A percentile compares a stretch with the other conserved stretches of the same genome.
These are phyloP conservation scores for Gadus macrocephalus DNA, from an alignment of 2,113 vertebrate genomes.

Conservation along the genomic window DNA sequence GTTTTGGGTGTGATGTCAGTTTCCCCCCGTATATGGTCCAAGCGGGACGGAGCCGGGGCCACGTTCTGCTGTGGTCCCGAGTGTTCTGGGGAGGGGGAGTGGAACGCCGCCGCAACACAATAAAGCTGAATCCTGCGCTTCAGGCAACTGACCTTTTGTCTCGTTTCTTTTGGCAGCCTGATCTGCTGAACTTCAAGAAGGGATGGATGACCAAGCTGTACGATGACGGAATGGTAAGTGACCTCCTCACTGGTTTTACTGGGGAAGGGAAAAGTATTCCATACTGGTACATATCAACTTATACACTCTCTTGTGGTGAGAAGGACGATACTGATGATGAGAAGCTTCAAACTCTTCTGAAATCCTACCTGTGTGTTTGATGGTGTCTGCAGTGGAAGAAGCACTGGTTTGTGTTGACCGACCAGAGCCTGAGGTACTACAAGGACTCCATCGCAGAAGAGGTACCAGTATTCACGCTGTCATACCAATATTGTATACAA, in stretches of 20 bases:
- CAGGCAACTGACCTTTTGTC: not conserved
- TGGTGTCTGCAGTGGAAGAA: slow-evolving; percentile 88
- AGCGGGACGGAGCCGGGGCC: too few relatives aligned
- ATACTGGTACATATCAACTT: too few relatives aligned
- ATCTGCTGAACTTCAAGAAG: slow-evolving; percentile 98
- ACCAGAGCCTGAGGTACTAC: slow-evolving; percentile 93
- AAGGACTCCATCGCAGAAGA: slow-evolving; percentile 94
- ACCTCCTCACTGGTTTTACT: too few relatives aligned
- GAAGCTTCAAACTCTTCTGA: not conserved
- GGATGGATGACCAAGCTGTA: slow-evolving; percentile 99
- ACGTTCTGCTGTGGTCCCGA: too few relatives aligned
- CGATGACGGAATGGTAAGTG: slow-evolving; percentile 86
- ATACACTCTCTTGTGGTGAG: too few relatives aligned
- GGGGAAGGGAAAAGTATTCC: too few relatives aligned
- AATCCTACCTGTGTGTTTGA: not conserved
- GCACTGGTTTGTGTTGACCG: slow-evolving; percentile 98
- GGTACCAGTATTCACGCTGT: slow-evolving; percentile 59
- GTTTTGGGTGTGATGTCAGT: too few relatives aligned
- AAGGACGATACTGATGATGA: too few relatives aligned
- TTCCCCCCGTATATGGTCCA: too few relatives aligned
- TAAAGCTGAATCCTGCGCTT: too few relatives aligned
- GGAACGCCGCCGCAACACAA: too few relatives aligned
- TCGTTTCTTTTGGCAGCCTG: slow-evolving; percentile 74
- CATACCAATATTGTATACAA: not conserved
- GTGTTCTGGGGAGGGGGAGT: too few relatives aligned